A percentile compares a stretch with the other conserved stretches of the same genome.
These are phyloP conservation scores for Hybognathus amarus DNA, from an alignment of 2,797 vertebrate genomes.

Conservation along the genomic window DNA sequence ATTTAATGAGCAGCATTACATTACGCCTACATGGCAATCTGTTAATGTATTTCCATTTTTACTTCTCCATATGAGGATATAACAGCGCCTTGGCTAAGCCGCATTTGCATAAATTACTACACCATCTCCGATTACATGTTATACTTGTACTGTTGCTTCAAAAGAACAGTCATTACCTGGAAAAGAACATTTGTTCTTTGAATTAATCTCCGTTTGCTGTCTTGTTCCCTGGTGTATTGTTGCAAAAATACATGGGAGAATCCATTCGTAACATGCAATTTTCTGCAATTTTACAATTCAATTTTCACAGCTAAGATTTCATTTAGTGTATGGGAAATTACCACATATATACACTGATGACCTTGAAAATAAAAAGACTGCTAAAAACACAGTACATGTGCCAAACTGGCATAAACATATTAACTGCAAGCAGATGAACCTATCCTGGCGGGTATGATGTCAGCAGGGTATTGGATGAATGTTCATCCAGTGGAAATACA, in stretches of 20 bases:
- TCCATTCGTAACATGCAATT: slow-evolving; percentile 37
- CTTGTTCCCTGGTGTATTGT: slow-evolving; percentile 17
- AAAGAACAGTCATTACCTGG: slow-evolving; percentile 41
- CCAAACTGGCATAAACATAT: slow-evolving; percentile 1
- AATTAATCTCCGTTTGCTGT: slow-evolving; percentile 39
- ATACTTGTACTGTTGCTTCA: not conserved
- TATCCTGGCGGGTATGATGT: slow-evolving; percentile 7
- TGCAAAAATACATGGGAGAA: slow-evolving; percentile 26
- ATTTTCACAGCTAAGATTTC: slow-evolving; percentile 23
- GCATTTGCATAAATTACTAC: slow-evolving; percentile 38
- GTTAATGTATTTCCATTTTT: not conserved
- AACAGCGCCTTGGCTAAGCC: slow-evolving; percentile 12
- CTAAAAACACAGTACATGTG: slow-evolving; percentile 9
- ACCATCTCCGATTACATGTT: slow-evolving; percentile 35
- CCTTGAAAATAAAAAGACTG: slow-evolving; percentile 11
- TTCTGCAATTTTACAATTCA: slow-evolving; percentile 40
- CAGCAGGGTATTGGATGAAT: slow-evolving; percentile 19
- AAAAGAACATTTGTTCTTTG: slow-evolving; percentile 54
- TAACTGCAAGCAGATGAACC: slow-evolving; percentile 10
- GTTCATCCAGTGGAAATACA: slow-evolving; percentile 25
- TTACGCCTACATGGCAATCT: not conserved
- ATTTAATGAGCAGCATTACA: not conserved
- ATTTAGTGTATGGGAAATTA: slow-evolving; percentile 23
- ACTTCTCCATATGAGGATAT: not conserved
- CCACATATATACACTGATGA: not conserved